Conservation (phyloP, 1,140 invertebrate species). For the Papilio dardanus region DNA sequence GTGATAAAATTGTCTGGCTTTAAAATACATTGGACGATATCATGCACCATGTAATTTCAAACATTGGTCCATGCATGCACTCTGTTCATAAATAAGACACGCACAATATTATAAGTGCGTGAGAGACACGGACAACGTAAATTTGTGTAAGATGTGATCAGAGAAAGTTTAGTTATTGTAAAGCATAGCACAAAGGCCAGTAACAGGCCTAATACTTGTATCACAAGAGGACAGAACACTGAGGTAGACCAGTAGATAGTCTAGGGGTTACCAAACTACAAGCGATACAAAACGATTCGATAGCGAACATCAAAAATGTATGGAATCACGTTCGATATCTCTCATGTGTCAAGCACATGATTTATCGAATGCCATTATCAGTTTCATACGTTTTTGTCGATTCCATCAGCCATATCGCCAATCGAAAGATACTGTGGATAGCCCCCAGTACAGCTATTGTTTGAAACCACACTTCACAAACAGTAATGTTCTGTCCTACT, state of each 20-base stretch:
- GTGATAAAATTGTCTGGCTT: background rate
- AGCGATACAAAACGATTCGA: no score
- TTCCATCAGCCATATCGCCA: no score
- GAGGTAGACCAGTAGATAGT: background rate
- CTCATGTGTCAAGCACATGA: no score
- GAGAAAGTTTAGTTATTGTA: conserved; percentile 21
- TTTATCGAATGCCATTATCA: no score
- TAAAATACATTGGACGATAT: background rate
- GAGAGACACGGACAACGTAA: conserved; percentile 1
- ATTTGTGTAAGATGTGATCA: conserved; percentile 20
- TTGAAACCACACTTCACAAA: background rate
- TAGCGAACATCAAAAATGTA: no score
- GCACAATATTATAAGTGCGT: conserved; percentile 1
- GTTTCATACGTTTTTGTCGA: no score
- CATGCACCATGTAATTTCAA: background rate
- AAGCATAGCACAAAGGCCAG: conserved; percentile 15
- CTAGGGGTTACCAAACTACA: no score
- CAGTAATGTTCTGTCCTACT: background rate
- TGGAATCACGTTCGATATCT: no score
- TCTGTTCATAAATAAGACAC: background rate
- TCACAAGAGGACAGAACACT: no score
- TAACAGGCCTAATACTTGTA: background rate
- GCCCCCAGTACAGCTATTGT: background rate
- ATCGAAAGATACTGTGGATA: no score
- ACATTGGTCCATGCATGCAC: background rate